phyloP scores from a whole-genome alignment of 2,797 vertebrate genomes.

The Chloroceryle inda region DNA sequence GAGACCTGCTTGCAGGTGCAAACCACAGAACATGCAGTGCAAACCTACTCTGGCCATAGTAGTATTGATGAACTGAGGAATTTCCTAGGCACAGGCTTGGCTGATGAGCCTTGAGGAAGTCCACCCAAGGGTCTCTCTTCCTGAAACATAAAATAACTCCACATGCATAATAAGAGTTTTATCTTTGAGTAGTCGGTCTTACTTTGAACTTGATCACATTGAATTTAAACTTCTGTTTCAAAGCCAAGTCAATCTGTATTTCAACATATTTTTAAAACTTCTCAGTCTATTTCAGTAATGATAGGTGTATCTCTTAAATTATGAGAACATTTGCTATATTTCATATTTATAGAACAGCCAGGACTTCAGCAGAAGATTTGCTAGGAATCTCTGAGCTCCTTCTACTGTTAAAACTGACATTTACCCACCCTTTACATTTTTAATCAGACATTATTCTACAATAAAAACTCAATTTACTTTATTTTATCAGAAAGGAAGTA shows the following conservation, averaged over 20 bases:
- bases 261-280: neutral
- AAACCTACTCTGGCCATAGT: neutral
- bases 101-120: neutral
- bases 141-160: neutral
- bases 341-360: neutral
- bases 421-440: neutral
- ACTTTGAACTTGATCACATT: neutral
- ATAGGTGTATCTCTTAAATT: neutral
- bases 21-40: neutral
- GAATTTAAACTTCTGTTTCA: neutral
- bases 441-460: neutral
- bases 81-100: neutral
- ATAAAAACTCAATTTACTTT: neutral
- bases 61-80: neutral
- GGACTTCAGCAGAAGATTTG: neutral
- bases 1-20: neutral
- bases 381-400: neutral
- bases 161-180: accelerated
- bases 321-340: neutral
- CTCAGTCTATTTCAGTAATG: neutral
- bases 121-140: neutral
- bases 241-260: neutral
- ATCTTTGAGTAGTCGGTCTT: neutral
- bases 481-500: neutral
- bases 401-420: neutral